Evolutionary conservation across 2,888 invertebrate species (phyloP), one percentile per base, ranked within the genome.

Genomic region (Tinea semifulvella): DNA sequence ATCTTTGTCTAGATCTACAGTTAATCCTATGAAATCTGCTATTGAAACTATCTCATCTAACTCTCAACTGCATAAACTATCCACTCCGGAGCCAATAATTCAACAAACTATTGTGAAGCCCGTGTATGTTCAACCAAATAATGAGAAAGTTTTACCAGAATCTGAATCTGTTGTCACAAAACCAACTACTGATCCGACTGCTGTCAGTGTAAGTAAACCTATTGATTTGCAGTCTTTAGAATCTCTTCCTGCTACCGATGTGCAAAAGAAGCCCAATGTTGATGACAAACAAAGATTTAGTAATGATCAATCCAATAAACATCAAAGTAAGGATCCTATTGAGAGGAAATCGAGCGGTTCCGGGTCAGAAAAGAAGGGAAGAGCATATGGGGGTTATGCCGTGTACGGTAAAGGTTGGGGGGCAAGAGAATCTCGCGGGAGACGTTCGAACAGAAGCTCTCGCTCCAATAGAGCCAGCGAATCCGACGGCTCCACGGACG

Each of bases 401-500:
- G 74, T 74, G 46, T 83, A 82, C 57, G 73, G 75, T 46, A 71
- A 83, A 51, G 77, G 80, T 50, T 74, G 79, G 71, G 80, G 82
- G 28, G 65, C 76, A 35, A 72, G 75, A 53, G 74, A 77, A 54
- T 68, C 75, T 60, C 81, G 67, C 65, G 84, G 65, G 60, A 82
- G 76, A 57, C 84, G 64, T 57, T 80, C 61, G 63, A 80, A 60
- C 62, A 82, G 70, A 53, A 81, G 55, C 59, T 76, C 77, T 6
- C 77, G 60, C 56, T 77, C 77, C 46, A 75, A 74, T 49, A 63
- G 79, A 54, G 79, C 77, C 11, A 89, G 90, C 10, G 92, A 91
- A 59, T 90, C 90, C 0, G 91, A 91, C 55, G 87, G 87, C 26
- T 89, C 91, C 16, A 88, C 87, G 2, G 92, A 91, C 49, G 90